Conservation (phyloP, 2,888 invertebrate species). For the Thecocarcelia acutangulata region DNA sequence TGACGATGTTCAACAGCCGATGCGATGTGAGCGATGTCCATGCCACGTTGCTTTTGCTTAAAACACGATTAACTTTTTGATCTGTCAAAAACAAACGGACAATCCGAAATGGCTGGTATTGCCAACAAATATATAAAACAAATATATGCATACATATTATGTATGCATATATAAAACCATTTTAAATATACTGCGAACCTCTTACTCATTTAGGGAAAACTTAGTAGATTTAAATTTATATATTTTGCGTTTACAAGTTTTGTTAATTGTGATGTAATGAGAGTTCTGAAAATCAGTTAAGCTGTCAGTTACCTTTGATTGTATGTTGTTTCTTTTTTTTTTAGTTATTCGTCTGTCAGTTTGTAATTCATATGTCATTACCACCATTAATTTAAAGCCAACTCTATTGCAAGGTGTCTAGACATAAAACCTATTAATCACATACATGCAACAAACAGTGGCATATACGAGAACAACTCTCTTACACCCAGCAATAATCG, state of each 20-base stretch:
- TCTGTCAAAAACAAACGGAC: too few species aligned
- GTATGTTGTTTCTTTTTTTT: background rate
- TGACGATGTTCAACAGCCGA: too few species aligned
- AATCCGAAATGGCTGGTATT: too few species aligned
- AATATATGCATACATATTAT: too few species aligned
- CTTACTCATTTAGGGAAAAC: too few species aligned
- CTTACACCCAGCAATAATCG: constrained; percentile 32
- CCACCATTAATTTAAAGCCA: constrained; percentile 51
- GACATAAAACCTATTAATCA: constrained; percentile 68
- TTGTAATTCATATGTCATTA: constrained; percentile 55
- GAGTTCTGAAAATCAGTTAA: constrained; percentile 23
- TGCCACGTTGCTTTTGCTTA: too few species aligned
- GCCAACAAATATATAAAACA: too few species aligned
- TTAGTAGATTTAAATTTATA: too few species aligned
- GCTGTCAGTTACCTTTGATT: background rate
- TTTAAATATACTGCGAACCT: too few species aligned
- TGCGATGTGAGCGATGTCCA: too few species aligned
- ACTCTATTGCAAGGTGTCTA: constrained; percentile 66
- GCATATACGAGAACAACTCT: background rate
- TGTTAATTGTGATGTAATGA: background rate
- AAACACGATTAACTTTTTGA: too few species aligned
- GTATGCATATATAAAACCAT: too few species aligned
- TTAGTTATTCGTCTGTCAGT: background rate
- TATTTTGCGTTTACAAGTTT: background rate
- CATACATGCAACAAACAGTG: constrained; percentile 47